phyloP scores from a whole-genome alignment of 2,113 vertebrate genomes.

The Vidua chalybeata region DNA sequence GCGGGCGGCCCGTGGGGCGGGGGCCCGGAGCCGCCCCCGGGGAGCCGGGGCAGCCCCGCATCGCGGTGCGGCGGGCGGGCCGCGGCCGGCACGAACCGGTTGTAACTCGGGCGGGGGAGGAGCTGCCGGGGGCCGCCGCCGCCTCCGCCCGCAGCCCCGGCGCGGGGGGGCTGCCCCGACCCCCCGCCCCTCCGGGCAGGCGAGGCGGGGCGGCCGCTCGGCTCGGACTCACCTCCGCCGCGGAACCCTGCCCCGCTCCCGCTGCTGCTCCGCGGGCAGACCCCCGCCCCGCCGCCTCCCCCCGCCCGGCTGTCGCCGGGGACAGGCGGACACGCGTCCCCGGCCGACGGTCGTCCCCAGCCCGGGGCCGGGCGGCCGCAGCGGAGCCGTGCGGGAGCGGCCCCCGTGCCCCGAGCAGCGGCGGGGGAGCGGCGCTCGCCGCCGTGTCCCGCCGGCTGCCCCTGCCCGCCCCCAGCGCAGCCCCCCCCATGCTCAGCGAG shows the following conservation, averaged over 20 bases:
- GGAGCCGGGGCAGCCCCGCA: too few relatives aligned
- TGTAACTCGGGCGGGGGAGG: too few relatives aligned
- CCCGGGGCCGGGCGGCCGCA: not conserved
- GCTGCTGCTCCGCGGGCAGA: not conserved
- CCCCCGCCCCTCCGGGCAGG: too few relatives aligned
- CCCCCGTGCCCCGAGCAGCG: not conserved
- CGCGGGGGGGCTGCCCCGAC: too few relatives aligned
- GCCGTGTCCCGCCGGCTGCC: not conserved
- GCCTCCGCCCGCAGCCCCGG: too few relatives aligned
- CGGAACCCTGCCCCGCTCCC: not conserved
- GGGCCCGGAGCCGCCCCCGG: too few relatives aligned
- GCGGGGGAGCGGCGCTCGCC: not conserved
- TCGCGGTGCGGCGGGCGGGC: too few relatives aligned
- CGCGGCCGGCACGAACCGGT: too few relatives aligned
- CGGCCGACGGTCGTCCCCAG: not conserved
- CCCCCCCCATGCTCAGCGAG: not conserved
- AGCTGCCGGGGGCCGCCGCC: too few relatives aligned
- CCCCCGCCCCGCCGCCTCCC: not conserved
- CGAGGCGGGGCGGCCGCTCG: too few relatives aligned
- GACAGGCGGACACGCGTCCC: not conserved
- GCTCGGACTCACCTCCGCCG: not conserved
- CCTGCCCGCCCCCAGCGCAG: not conserved
- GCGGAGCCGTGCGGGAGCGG: not conserved
- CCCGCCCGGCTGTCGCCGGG: not conserved
- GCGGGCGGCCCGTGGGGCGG: too few relatives aligned